These are phyloP conservation scores for Hirtodrosophila cameraria DNA, from an alignment of 2,888 invertebrate species.

Conservation along the genomic window DNA sequence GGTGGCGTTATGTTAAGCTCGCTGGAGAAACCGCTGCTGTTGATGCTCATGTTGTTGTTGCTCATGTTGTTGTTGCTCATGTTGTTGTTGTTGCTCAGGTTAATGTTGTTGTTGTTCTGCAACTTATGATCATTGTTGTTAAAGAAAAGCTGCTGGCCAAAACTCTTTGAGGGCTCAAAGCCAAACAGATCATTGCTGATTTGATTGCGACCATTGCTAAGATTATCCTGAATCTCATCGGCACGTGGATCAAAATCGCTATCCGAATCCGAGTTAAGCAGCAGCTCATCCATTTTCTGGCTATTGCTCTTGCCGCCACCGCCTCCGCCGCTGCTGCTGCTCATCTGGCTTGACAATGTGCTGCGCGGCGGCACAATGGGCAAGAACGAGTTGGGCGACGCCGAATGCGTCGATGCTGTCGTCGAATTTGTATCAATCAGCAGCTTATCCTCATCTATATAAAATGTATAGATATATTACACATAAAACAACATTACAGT, in stretches of 20 bases:
- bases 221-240: slow-evolving; percentile 86
- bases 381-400: slow-evolving; percentile 81
- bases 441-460: slow-evolving; percentile 81
- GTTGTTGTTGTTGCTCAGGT: slow-evolving; percentile 73
- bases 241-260: slow-evolving; percentile 95
- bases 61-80: slow-evolving; percentile 67
- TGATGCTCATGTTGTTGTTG: slow-evolving; percentile 72
- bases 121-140: slow-evolving; percentile 83
- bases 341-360: slow-evolving; percentile 85
- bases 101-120: slow-evolving; percentile 69
- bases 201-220: slow-evolving; percentile 75
- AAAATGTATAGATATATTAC: too few species aligned
- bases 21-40: slow-evolving; percentile 82
- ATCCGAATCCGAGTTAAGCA: slow-evolving; percentile 92
- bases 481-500: too few species aligned
- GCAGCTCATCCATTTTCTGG: slow-evolving; percentile 90
- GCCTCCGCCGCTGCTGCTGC: slow-evolving; percentile 85
- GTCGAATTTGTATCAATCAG: slow-evolving; percentile 83
- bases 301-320: slow-evolving; percentile 86
- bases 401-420: slow-evolving; percentile 71
- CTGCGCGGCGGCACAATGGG: slow-evolving; percentile 84
- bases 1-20: slow-evolving; percentile 86
- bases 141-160: slow-evolving; percentile 84
- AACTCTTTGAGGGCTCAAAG: slow-evolving; percentile 83
- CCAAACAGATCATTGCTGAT: slow-evolving; percentile 84